Conservation (phyloP, 2,797 vertebrate species). For the Acropternis orthonyx region DNA sequence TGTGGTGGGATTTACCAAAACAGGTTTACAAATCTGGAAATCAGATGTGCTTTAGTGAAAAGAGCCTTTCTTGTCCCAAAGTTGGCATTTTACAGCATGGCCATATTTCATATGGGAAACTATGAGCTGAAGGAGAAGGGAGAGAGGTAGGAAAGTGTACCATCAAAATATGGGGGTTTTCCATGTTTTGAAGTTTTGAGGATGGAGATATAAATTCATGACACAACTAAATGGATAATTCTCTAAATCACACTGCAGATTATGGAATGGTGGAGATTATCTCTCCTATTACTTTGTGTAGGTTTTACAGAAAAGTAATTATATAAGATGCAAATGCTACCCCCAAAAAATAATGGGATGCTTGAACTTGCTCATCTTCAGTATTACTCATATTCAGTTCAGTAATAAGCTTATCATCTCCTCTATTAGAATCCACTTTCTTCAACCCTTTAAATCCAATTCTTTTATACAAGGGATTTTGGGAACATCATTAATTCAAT, state of each 20-base stretch:
- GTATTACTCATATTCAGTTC: neutral
- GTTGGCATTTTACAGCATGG: neutral
- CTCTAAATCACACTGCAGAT: neutral
- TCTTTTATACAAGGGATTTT: neutral
- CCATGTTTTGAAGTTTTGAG: neutral
- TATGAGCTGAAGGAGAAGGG: neutral
- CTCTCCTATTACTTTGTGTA: neutral
- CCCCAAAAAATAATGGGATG: neutral
- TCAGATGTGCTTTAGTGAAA: neutral
- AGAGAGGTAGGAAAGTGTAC: neutral
- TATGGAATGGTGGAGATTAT: neutral
- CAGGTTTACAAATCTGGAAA: neutral
- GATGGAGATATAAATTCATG: neutral
- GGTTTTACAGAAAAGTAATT: neutral
- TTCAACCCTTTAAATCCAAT: constrained; percentile 18
- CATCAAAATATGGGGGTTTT: neutral
- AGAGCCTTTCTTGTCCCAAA: neutral
- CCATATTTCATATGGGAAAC: neutral
- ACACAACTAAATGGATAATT: neutral
- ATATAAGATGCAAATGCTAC: neutral
- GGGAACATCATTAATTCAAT: constrained; percentile 29
- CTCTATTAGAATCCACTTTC: constrained; percentile 1
- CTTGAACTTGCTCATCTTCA: neutral
- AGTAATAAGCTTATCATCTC: constrained; percentile 33
- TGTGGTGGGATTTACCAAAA: neutral